phyloP scores from a whole-genome alignment of 1,140 invertebrate genomes.

The Nixonia krombeini region DNA sequence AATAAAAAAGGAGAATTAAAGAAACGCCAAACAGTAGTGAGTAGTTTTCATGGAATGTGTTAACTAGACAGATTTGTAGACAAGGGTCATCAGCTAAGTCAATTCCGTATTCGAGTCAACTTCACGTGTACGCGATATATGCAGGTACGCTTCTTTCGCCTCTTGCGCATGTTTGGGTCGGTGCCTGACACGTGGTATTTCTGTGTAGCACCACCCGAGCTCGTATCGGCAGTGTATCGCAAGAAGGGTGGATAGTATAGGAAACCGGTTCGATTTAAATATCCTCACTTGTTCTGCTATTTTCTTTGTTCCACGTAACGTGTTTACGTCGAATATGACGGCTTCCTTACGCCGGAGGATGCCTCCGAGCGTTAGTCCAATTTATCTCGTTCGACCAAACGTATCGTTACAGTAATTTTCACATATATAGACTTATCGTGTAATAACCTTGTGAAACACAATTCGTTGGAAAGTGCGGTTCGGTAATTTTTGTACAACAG shows the following conservation, averaged over 20 bases:
- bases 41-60: no score
- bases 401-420: no score
- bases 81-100: no score
- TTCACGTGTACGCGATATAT: not conserved
- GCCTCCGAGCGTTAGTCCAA: not conserved
- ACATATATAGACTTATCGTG: no score
- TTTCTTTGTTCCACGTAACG: not conserved
- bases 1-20: not conserved
- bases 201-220: no score
- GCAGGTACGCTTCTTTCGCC: not conserved
- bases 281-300: not conserved
- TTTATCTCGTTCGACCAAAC: not conserved
- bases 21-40: no score
- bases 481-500: no score
- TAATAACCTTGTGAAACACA: no score
- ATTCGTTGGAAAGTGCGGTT: no score
- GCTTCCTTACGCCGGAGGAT: no score
- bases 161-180: not conserved
- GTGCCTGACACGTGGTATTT: not conserved
- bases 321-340: not conserved
- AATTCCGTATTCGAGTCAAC: not conserved
- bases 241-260: not conserved
- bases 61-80: no score
- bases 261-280: not conserved
- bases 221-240: not conserved